These are phyloP conservation scores for Eudemis profundana DNA, from an alignment of 2,888 invertebrate genomes.

Conservation along the genomic window DNA sequence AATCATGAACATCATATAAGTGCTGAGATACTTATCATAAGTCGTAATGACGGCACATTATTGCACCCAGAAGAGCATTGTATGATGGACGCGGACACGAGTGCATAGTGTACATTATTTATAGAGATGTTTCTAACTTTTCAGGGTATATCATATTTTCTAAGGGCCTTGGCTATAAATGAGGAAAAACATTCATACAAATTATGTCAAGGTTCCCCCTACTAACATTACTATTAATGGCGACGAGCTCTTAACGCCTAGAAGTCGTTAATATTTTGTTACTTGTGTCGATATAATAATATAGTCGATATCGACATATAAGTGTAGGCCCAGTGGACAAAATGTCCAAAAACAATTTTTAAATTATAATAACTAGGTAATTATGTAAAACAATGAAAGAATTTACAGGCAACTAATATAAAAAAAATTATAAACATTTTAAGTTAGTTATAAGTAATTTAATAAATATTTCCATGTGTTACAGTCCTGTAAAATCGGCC, in stretches of 20 bases:
- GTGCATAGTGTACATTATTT: slow-evolving; percentile 40
- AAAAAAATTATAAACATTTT: no score
- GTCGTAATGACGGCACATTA: slow-evolving; percentile 32
- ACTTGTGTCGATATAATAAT: slow-evolving; percentile 20
- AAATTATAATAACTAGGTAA: no score
- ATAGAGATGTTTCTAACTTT: slow-evolving; percentile 41
- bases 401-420: no score
- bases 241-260: slow-evolving; percentile 38
- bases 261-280: slow-evolving; percentile 32
- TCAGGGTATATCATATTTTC: slow-evolving; percentile 60
- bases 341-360: no score
- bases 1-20: slow-evolving; percentile 13
- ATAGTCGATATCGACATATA: slow-evolving; percentile 7
- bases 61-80: slow-evolving; percentile 45
- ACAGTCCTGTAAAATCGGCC: no score
- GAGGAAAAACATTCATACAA: slow-evolving; percentile 70
- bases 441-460: no score
- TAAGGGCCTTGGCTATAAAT: slow-evolving; percentile 64
- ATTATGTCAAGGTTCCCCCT: slow-evolving; percentile 67
- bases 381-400: no score
- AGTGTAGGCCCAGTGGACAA: not conserved
- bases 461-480: no score
- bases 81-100: slow-evolving; percentile 38
- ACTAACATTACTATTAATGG: slow-evolving; percentile 64
- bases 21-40: slow-evolving; percentile 30